Conservation (phyloP, 2,113 vertebrate species). For the Aptenodytes patagonicus region DNA sequence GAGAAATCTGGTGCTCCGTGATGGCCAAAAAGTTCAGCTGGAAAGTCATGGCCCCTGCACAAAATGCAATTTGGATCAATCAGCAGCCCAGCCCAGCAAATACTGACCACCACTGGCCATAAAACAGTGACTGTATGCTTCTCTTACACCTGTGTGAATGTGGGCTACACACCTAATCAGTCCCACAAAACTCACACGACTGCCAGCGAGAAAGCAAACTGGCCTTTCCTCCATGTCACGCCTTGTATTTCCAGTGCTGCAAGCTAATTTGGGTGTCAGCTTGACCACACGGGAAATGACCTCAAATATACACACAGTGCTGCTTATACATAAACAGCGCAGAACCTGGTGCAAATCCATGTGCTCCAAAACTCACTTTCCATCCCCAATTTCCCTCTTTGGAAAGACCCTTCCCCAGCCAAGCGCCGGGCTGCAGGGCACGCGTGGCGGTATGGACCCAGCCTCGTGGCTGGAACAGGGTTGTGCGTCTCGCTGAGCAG, state of each 20-base stretch:
- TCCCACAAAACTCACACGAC: not conserved
- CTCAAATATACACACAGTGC: not conserved
- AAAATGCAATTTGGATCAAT: not conserved
- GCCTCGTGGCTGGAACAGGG: not conserved
- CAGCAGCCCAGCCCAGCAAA: not conserved
- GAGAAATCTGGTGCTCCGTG: not conserved
- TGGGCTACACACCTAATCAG: not conserved
- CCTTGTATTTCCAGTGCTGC: not conserved
- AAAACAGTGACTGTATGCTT: not conserved
- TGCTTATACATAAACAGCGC: not conserved
- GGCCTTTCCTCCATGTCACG: not conserved
- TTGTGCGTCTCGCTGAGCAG: not conserved
- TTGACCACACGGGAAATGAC: not conserved
- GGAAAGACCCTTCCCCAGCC: not conserved
- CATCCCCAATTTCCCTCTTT: fast-evolving
- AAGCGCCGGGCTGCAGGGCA: fast-evolving
- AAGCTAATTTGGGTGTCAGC: not conserved
- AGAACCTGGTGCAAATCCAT: not conserved
- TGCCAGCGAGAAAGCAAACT: not conserved
- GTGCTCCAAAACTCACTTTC: not conserved
- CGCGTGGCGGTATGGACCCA: fast-evolving
- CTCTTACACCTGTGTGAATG: not conserved
- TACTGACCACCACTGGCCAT: not conserved
- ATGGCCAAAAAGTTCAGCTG: not conserved
- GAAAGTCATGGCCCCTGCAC: not conserved